Base-by-base conservation (phyloP, 30 jellyfish, hydroid and myxozoan species). In the Hydractinia symbiolongicarpus region DNA sequence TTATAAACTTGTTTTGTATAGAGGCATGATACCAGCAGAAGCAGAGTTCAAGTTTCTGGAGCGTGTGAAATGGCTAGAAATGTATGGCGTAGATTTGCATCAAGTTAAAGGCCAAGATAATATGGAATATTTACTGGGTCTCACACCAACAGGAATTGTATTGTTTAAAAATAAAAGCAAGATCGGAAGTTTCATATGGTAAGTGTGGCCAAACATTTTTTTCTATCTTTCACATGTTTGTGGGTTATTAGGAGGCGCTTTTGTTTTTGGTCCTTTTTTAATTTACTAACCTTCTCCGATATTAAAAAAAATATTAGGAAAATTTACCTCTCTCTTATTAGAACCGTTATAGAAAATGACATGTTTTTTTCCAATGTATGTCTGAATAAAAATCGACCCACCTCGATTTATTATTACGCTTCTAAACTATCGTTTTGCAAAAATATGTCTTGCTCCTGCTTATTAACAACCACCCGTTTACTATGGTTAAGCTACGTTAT, bases 71-170 rank as follows among this genome's bases (percentile, higher is more conserved):
- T 94, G 99, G 99, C 81, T 88, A 71, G 99, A 94, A 61, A 94
- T 94, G 99, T 94, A 94, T 74, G 99, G 99, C 30, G 96, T 94
- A 66, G 99, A 94, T 52, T 83, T 94, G 61, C 95, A 94, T 80
- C 96, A 96, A 9, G 99, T 94, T 14, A 84, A 94, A 95, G 99
- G 97, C 8, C 99, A 94, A 67, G 99, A 94, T 81, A 84, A 81
- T 73, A 83, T 88, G 75, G 99, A 94, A 49, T 94, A 94, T 73
- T 83, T 88, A 16, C 97, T 94, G 66, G 99, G 99, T 10, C 81
- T 94, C 55, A 86, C 99, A 17, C 99, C 99, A n/a, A 94, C 99
- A 51, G 99, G 99, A 4, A 88, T 94, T 60, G 99, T 94, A n/a
- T 80, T 94, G 67, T 94, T 88, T 66, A 79, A 90, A 82, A 85